Evolutionary conservation across 1,140 invertebrate genomes (phyloP), one percentile per base, ranked within the genome.

Genomic region (Bombus soroeensis): DNA sequence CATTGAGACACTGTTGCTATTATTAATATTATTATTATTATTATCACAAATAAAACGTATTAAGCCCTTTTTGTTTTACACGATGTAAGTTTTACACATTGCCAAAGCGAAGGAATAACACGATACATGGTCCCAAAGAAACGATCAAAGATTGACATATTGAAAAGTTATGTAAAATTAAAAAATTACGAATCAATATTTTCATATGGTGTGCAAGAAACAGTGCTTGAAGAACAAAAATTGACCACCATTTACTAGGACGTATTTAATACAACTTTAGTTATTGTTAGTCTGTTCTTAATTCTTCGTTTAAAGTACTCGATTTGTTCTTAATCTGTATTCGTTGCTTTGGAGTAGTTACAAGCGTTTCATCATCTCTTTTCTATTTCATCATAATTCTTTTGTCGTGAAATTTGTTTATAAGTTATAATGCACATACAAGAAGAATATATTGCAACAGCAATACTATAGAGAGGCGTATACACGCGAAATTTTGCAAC

Each of bases 71-170:
- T 59, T 15, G 18, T 41, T 28, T 41, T 72, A 13, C 6, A 25
- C 6, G 13, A 64, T 41, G 22, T 13, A 77, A 62, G 25, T 25
- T 28, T 64, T 64, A 32, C n/a, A 62, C 64, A 15, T 53, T 71
- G 25, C 32, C 22, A 25, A 6, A 32, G 47, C 8, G 1, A 59
- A 81, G 13, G 28, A 39, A 41, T n/a, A 68, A 71, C 39, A 22
- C 15, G 57, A 28, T 43, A 15, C 25, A 82, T 82, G 81, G 71
- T 82, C 81, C 81, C 81, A 74, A 72, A 32, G 28, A 47, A 64
- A 47, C 64, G 15, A 43, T 82, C 41, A 59, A 75, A 28, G 43
- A 66, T 66, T 39, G 28, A 57, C 0, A 25, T 18, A 32, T 34
- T 34, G 39, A 28, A 39, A 76, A 34, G 3, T 25, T 37, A 22